Percentiles rank a stretch among this genome's conserved stretches.
Conservation (phyloP, 1,140 invertebrate species). For the Temnothorax nylanderi region DNA sequence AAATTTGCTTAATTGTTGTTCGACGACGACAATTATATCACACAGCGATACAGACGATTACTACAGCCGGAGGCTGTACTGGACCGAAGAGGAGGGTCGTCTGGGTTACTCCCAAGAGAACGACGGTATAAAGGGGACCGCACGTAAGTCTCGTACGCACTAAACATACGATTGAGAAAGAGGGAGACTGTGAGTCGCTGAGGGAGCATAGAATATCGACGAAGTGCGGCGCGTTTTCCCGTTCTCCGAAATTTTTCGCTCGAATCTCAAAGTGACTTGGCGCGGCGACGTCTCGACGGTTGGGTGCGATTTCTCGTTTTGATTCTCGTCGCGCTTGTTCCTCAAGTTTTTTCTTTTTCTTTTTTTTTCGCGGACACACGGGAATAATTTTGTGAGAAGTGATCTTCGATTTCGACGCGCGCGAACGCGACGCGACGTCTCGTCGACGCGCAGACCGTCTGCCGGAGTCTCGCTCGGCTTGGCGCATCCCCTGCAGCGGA, state of each 20-base stretch:
- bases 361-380: not conserved
- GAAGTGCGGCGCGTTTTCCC: not conserved
- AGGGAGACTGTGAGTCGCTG: slow-evolving; percentile 23
- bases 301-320: not conserved
- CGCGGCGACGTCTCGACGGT: too few species aligned
- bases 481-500: not conserved
- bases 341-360: too few species aligned
- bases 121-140: slow-evolving; percentile 69
- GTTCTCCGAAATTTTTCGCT: slow-evolving; percentile 14
- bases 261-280: not conserved
- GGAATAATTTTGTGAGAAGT: slow-evolving; percentile 50
- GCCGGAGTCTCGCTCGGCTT: not conserved
- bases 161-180: slow-evolving; percentile 60
- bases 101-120: slow-evolving; percentile 51
- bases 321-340: not conserved
- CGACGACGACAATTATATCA: not conserved
- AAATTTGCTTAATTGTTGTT: not conserved
- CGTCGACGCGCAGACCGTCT: not conserved
- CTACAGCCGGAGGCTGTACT: not conserved
- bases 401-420: not conserved
- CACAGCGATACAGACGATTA: not conserved
- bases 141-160: slow-evolving; percentile 51
- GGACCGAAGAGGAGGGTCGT: slow-evolving; percentile 47
- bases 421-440: not conserved
- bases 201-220: not conserved